Conservation (phyloP, 2,888 invertebrate species). For the Microctonus hyperodae region DNA sequence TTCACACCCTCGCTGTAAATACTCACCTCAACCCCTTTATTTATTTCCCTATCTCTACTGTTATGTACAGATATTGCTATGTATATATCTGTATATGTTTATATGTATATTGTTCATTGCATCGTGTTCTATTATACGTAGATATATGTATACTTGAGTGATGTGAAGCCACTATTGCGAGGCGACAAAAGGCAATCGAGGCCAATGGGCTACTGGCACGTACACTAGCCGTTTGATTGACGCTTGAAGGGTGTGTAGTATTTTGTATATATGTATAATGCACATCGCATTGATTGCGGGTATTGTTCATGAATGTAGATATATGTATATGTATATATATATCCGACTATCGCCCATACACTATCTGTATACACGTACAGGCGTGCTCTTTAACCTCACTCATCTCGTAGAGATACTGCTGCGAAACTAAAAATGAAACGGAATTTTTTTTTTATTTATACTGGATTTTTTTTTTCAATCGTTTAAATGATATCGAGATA, state of each 20-base stretch:
- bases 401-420: not conserved
- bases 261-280: not conserved
- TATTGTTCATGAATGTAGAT: slow-evolving; percentile 56
- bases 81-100: not conserved
- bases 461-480: too few relatives aligned
- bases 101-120: slow-evolving; percentile 10
- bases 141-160: slow-evolving; percentile 3
- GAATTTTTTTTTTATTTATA: too few relatives aligned
- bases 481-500: too few relatives aligned
- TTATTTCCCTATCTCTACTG: slow-evolving; percentile 23
- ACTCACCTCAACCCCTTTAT: slow-evolving; percentile 15
- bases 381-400: slow-evolving; percentile 11
- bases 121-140: slow-evolving; percentile 6
- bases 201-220: slow-evolving; percentile 58
- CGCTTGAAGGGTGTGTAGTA: slow-evolving; percentile 50
- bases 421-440: not conserved
- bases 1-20: slow-evolving; percentile 26
- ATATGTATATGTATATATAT: slow-evolving; percentile 45
- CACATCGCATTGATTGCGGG: slow-evolving; percentile 58
- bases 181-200: slow-evolving; percentile 58
- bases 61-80: not conserved
- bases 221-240: slow-evolving; percentile 55
- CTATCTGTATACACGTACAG: slow-evolving; percentile 12
- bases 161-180: slow-evolving; percentile 38
- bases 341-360: slow-evolving; percentile 36